These are phyloP conservation scores for Orthonevra nobilis DNA, from an alignment of 2,888 invertebrate species.

Conservation along the genomic window DNA sequence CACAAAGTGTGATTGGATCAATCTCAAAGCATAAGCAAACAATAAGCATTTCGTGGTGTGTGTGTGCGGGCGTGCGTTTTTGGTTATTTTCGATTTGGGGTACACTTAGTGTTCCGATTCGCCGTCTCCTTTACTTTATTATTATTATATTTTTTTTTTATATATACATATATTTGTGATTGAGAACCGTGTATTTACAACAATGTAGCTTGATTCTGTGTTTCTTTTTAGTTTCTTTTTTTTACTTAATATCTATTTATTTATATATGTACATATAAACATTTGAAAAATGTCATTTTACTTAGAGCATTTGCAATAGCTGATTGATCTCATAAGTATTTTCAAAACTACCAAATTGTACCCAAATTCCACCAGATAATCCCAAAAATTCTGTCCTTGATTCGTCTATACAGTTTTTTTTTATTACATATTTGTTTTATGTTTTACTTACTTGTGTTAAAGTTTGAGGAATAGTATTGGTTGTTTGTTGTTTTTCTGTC, in stretches of 20 bases:
- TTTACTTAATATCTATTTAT: constrained; percentile 35
- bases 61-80: constrained; percentile 52
- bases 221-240: too few relatives aligned
- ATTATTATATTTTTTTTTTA: constrained; percentile 14
- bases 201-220: constrained; percentile 34
- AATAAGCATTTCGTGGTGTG: constrained; percentile 49
- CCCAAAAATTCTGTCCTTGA: constrained; percentile 52
- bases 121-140: constrained; percentile 19
- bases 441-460: constrained; percentile 85
- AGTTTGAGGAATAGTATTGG: constrained; percentile 88
- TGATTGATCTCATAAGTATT: constrained; percentile 43
- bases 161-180: constrained; percentile 36
- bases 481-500: constrained; percentile 86
- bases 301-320: constrained; percentile 37
- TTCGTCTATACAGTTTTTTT: constrained; percentile 27
- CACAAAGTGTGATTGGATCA: constrained; percentile 64
- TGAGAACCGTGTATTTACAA: constrained; percentile 47
- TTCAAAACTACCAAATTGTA: constrained; percentile 49
- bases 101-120: constrained; percentile 33
- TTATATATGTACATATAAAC: constrained; percentile 46
- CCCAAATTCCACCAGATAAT: constrained; percentile 60
- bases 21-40: constrained; percentile 64
- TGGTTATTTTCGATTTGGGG: constrained; percentile 34
- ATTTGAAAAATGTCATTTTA: constrained; percentile 40
- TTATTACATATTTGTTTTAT: constrained; percentile 57